phyloP scores from a whole-genome alignment of 2,113 vertebrate genomes.

The Tamias sibiricus region DNA sequence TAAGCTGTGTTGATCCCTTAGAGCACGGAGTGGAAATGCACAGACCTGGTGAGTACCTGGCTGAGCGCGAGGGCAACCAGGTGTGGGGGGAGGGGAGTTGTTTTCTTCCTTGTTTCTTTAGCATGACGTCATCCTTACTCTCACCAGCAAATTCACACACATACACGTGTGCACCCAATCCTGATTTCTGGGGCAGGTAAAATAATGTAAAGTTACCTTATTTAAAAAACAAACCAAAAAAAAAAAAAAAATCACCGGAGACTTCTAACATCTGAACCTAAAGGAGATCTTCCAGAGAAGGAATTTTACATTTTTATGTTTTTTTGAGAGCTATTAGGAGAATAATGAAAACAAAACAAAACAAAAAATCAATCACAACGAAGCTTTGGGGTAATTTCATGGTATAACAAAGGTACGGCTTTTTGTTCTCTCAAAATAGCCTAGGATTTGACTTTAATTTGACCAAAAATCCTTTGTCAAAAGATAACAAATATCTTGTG shows the following conservation, averaged over 20 bases:
- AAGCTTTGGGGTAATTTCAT: neutral
- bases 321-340: neutral
- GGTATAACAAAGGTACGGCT: neutral
- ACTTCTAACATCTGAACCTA: neutral
- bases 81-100: neutral
- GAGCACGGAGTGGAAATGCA: neutral
- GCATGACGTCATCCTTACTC: neutral
- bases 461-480: neutral
- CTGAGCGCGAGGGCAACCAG: neutral
- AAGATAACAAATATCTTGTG: neutral
- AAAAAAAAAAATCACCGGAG: neutral
- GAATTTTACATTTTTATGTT: neutral
- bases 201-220: neutral
- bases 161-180: neutral
- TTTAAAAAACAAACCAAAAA: neutral
- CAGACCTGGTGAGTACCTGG: neutral
- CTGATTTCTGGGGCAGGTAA: neutral
- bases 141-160: neutral
- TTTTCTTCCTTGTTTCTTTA: neutral
- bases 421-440: constrained; percentile 32
- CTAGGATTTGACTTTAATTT: constrained; percentile 1
- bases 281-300: neutral
- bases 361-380: neutral
- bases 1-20: neutral
- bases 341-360: constrained; percentile 6